A percentile compares a stretch with the other conserved stretches of the same genome.
Evolutionary conservation across 2,888 invertebrate species (phyloP).

Genomic region (Lordiphosa fenestrarum): DNA sequence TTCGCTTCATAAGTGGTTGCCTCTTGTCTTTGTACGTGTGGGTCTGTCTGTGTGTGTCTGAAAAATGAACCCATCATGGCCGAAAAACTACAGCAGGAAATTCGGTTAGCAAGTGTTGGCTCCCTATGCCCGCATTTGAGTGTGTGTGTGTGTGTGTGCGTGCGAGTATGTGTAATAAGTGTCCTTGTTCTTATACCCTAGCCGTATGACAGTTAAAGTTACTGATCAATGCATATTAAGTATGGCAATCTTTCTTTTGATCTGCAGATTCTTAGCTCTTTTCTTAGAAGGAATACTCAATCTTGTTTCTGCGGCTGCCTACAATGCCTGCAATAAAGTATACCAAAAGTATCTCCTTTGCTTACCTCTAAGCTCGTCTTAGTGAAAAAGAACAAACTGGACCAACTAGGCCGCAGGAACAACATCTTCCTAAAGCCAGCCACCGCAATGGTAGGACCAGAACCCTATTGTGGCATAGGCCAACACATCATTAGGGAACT

Average conservation of each 20-base stretch:
- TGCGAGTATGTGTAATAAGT: conserved; percentile 35
- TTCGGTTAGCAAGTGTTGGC: conserved; percentile 75
- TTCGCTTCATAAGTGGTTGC: conserved; percentile 68
- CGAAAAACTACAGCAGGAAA: conserved; percentile 73
- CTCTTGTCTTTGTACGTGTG: conserved; percentile 34
- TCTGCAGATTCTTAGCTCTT: too few relatives aligned
- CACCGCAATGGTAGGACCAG: too few relatives aligned
- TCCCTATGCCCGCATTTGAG: conserved; percentile 44
- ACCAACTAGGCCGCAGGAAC: too few relatives aligned
- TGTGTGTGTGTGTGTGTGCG: conserved; percentile 10
- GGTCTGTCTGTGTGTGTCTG: conserved; percentile 37
- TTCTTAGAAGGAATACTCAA: too few relatives aligned
- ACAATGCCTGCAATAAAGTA: too few relatives aligned
- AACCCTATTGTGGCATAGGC: too few relatives aligned
- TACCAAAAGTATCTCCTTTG: too few relatives aligned
- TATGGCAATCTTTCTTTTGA: neutral
- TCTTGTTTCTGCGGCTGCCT: too few relatives aligned
- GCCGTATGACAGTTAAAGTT: neutral
- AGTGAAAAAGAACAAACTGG: too few relatives aligned
- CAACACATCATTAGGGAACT: too few relatives aligned
- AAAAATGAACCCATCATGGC: conserved; percentile 76
- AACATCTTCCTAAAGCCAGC: too few relatives aligned
- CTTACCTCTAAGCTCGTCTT: too few relatives aligned
- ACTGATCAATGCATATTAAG: neutral
- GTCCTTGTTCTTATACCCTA: conserved; percentile 52